A percentile compares a stretch with the other conserved stretches of the same genome.
phyloP scores from a whole-genome alignment of 2,797 vertebrate genomes.

The Clarias laeviceps region DNA sequence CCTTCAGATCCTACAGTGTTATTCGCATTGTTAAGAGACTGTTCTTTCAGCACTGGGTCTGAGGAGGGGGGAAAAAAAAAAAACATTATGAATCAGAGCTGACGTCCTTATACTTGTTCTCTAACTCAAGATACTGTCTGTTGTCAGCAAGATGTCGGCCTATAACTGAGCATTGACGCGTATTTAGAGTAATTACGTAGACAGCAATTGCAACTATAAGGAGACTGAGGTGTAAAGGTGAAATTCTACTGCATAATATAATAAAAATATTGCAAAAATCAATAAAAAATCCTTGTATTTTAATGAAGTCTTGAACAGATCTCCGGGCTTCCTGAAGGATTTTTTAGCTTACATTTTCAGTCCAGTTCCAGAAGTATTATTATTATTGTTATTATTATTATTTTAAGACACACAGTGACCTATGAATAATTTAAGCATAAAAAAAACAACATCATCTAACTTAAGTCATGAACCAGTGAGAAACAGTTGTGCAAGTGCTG shows the following conservation, averaged over 20 bases:
- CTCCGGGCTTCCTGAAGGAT: too few species aligned
- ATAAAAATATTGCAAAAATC: neutral
- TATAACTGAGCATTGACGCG: neutral
- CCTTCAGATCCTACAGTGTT: slow-evolving; percentile 77
- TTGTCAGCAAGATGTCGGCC: too few species aligned
- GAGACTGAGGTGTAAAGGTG: neutral
- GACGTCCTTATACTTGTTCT: neutral
- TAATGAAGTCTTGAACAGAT: too few species aligned
- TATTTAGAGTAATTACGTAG: neutral
- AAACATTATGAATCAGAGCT: neutral
- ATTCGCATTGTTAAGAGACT: slow-evolving; percentile 74
- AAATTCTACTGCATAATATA: neutral
- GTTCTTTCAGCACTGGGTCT: slow-evolving; percentile 81
- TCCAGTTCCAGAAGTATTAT: too few species aligned
- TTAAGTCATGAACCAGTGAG: too few species aligned
- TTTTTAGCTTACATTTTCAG: too few species aligned
- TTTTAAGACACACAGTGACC: too few species aligned
- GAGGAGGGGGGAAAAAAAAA: neutral
- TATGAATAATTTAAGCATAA: too few species aligned
- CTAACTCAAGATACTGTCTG: neutral
- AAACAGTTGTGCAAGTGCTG: too few species aligned
- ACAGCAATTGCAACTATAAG: neutral
- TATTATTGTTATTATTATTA: too few species aligned
- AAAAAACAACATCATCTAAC: too few species aligned
- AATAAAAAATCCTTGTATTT: neutral